Conservation (phyloP, 2,888 invertebrate genomes). For the Cetonia aurata region DNA sequence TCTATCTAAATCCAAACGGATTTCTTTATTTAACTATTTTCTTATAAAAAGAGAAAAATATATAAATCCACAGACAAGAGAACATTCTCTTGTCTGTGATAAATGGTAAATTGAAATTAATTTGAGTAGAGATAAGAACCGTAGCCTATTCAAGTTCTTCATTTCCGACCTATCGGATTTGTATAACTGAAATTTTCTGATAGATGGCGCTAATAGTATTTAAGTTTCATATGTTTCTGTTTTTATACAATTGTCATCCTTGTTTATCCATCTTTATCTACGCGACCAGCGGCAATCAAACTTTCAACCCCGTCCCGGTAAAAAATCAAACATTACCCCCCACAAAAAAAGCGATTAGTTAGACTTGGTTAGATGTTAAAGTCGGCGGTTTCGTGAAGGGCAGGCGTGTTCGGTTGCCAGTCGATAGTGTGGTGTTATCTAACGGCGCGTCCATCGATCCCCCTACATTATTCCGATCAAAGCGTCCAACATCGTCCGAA, state of each 20-base stretch:
- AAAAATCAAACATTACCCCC: slow-evolving; percentile 26
- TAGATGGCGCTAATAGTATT: not conserved
- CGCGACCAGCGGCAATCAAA: slow-evolving; percentile 40
- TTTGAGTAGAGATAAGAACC: too few relatives aligned
- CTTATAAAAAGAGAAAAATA: too few relatives aligned
- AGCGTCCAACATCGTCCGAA: slow-evolving; percentile 11
- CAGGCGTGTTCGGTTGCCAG: slow-evolving; percentile 47
- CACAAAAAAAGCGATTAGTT: slow-evolving; percentile 38
- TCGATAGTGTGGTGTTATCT: slow-evolving; percentile 36
- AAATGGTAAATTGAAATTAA: too few relatives aligned
- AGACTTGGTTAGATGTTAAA: slow-evolving; percentile 37
- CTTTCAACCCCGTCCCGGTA: slow-evolving; percentile 26
- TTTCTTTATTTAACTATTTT: too few relatives aligned
- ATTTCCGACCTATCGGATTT: too few relatives aligned
- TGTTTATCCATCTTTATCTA: too few relatives aligned
- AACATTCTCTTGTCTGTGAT: too few relatives aligned
- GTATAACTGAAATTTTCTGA: too few relatives aligned
- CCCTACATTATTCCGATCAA: slow-evolving; percentile 27
- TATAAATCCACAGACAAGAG: too few relatives aligned
- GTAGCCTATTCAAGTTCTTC: too few relatives aligned
- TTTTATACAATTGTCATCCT: slow-evolving; percentile 7
- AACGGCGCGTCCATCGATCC: slow-evolving; percentile 52
- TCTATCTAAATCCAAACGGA: too few relatives aligned
- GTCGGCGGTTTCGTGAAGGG: slow-evolving; percentile 43
- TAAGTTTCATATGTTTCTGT: slow-evolving; percentile 15